Percentiles rank a stretch among this genome's conserved stretches.
Conservation (phyloP, 2,888 invertebrate species). For the Eupithecia abbreviata region DNA sequence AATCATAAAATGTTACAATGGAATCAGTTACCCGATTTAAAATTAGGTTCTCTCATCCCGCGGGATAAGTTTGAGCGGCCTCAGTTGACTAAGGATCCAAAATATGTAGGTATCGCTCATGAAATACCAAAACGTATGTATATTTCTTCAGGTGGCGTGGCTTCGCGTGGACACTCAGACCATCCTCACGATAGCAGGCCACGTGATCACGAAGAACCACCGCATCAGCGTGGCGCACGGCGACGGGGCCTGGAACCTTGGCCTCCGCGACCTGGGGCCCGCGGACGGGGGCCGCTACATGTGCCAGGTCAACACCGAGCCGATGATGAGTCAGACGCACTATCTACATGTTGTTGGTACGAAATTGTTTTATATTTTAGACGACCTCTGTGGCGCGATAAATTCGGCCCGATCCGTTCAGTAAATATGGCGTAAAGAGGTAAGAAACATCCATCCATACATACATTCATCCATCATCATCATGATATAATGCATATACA, state of each 20-base stretch:
- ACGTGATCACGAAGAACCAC: constrained; percentile 95
- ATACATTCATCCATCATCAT: no score
- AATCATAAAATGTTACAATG: no score
- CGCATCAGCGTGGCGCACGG: constrained; percentile 91
- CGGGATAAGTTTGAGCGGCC: no score
- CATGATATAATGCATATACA: no score
- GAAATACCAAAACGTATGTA: background rate
- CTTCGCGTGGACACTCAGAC: constrained; percentile 95
- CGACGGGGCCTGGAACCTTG: constrained; percentile 92
- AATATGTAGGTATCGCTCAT: no score
- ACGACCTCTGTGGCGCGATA: no score
- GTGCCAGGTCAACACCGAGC: constrained; percentile 85
- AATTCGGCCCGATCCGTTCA: no score
- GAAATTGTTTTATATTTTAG: constrained; percentile 33
- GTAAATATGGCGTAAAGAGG: no score
- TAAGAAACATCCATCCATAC: no score
- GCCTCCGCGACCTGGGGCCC: constrained; percentile 90
- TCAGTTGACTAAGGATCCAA: no score
- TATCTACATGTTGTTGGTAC: constrained; percentile 75
- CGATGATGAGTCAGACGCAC: constrained; percentile 81
- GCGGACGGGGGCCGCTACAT: constrained; percentile 93
- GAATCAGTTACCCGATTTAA: no score
- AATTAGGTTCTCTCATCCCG: no score
- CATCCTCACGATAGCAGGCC: constrained; percentile 93
- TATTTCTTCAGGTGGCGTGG: constrained; percentile 90